Conservation (phyloP, 1,140 invertebrate species). For the Cepaea nemoralis region DNA sequence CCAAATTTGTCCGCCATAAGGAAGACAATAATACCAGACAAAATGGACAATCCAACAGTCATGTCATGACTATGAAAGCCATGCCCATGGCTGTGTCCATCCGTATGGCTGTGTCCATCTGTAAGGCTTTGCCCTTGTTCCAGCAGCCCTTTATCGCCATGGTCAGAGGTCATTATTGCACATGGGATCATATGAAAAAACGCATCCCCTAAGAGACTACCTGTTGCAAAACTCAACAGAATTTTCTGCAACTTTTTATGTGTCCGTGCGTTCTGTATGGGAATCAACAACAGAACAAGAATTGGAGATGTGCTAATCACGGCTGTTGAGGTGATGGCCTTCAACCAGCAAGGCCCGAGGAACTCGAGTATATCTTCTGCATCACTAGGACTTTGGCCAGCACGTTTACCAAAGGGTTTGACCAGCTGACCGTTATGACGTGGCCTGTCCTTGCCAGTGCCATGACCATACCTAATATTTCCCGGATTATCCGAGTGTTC, state of each 20-base stretch:
- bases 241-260: constrained; percentile 86
- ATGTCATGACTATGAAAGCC: constrained; percentile 75
- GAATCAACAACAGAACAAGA: constrained; percentile 92
- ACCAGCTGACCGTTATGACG: too few species aligned
- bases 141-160: constrained; percentile 69
- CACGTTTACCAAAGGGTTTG: too few species aligned
- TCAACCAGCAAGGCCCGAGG: constrained; percentile 68
- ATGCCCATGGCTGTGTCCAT: constrained; percentile 58
- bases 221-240: constrained; percentile 92
- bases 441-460: too few species aligned
- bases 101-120: constrained; percentile 55
- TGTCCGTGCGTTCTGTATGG: constrained; percentile 83
- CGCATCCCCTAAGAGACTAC: constrained; percentile 93
- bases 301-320: constrained; percentile 95
- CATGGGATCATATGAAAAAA: constrained; percentile 97
- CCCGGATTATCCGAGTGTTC: too few species aligned
- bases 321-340: constrained; percentile 81
- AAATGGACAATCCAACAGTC: constrained; percentile 87
- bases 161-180: constrained; percentile 79
- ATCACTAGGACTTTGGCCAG: too few species aligned
- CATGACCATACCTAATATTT: too few species aligned
- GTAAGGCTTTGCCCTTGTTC: constrained; percentile 78
- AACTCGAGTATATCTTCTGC: too few species aligned
- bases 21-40: constrained; percentile 90
- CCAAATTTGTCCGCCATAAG: constrained; percentile 93